Percentiles rank a stretch among this genome's conserved stretches.
Conservation (phyloP, 2,888 invertebrate genomes). For the Pyrrhia umbra region DNA sequence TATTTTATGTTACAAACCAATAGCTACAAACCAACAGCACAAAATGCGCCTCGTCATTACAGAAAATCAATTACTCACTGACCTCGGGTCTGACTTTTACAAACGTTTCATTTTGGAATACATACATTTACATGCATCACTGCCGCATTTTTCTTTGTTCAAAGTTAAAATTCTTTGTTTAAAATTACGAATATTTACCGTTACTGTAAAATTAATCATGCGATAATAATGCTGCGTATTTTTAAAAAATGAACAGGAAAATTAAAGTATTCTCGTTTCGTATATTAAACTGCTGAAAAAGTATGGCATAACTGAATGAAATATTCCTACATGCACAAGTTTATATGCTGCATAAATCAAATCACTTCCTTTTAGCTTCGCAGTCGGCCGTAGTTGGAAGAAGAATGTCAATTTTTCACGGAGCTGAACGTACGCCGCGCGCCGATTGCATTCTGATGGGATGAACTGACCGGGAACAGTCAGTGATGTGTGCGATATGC, state of each 20-base stretch:
- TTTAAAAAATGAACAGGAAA: neutral
- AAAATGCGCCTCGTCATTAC: constrained; percentile 43
- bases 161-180: neutral
- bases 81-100: constrained; percentile 37
- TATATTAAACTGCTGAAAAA: neutral
- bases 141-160: neutral
- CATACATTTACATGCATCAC: constrained; percentile 5
- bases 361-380: constrained; percentile 26
- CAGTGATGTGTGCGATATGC: constrained; percentile 24
- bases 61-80: constrained; percentile 48
- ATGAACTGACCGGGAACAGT: constrained; percentile 37
- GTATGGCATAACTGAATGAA: neutral
- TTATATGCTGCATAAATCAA: constrained; percentile 16
- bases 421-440: constrained; percentile 19
- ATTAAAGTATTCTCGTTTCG: neutral
- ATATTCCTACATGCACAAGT: constrained; percentile 5
- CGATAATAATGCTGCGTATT: neutral
- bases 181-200: neutral
- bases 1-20: constrained; percentile 25
- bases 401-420: constrained; percentile 53
- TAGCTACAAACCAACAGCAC: constrained; percentile 25
- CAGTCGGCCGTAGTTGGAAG: constrained; percentile 23
- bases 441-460: constrained; percentile 51
- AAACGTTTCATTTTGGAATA: constrained; percentile 44
- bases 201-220: neutral